Evolutionary conservation across 1,140 invertebrate species (phyloP), one percentile per base, ranked within the genome.

Genomic region (Nixonia krombeini): DNA sequence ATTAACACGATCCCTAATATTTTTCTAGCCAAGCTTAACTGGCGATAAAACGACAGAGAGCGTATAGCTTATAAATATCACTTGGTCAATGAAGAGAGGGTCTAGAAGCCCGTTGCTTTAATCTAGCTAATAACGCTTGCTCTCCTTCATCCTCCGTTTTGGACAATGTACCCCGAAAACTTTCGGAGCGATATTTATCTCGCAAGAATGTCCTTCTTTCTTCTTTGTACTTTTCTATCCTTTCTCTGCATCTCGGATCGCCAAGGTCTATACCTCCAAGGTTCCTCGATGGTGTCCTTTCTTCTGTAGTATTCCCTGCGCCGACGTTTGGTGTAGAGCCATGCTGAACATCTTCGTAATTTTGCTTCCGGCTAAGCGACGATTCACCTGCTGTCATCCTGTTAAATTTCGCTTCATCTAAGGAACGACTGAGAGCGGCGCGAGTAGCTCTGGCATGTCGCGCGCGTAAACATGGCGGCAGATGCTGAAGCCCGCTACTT

Each of bases 201-300:
- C 94, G 88, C 13, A 96, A 78, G 73, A 94, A 93, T 45, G 90
- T 91, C 46, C 95, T 86, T n/a, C 95, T 85, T 76, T 96, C 94
- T 78, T 96, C 94, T 85, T 97, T 97, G 75, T 96, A 96, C 75
- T 93, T 92, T 79, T 96, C 94, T 62, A 96, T 96, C 31, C 94
- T 82, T 74, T 94, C 92, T 17, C 92, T 81, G 57, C 92, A 86
- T 1, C 79, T 75, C 1, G 87, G 87, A 70, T 88, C 87, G 21
- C 86, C 87, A 21, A 88, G 72, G 45, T 88, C 86, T 0, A 88
- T 65, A 0, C 81, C 84, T 1, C 78, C 82, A 12, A 85, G 66
- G 33, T 75, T 76, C 7, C 70, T 73, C 2, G 73, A 38, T 0
- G 78, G 73, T 0, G 65, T 41, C 37, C 75, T 74, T 0, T 83